A percentile compares a stretch with the other conserved stretches of the same genome.
These are phyloP conservation scores for Pachycephala philippinensis DNA, from an alignment of 2,113 vertebrate species.

Conservation along the genomic window DNA sequence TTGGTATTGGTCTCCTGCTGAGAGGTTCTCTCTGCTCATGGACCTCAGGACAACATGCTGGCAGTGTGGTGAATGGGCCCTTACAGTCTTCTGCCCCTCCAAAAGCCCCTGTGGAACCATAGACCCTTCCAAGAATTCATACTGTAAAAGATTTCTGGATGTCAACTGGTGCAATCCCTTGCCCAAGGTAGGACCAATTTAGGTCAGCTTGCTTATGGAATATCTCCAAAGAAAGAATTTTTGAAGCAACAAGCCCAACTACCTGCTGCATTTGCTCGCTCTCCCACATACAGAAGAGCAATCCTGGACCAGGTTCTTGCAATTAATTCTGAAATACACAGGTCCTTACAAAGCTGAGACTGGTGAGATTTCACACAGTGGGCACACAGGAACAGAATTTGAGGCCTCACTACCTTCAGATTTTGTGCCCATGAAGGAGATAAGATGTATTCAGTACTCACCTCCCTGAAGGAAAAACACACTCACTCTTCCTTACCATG, in stretches of 20 bases:
- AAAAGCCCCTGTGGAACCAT: not conserved
- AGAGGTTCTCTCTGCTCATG: not conserved
- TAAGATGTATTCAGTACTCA: not conserved
- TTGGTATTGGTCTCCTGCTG: not conserved
- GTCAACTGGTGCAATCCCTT: not conserved
- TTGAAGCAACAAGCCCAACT: not conserved
- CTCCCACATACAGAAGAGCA: not conserved
- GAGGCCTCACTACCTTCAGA: not conserved
- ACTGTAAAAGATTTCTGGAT: not conserved
- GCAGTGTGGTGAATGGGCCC: not conserved
- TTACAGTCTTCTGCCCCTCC: not conserved
- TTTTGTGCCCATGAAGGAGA: not conserved
- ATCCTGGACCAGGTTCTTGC: not conserved
- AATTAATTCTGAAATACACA: not conserved
- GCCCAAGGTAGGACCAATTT: not conserved
- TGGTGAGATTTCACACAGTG: not conserved
- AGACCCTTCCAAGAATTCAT: not conserved
- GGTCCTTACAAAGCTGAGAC: not conserved
- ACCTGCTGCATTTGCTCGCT: not conserved
- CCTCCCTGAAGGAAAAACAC: not conserved
- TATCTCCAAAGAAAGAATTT: not conserved
- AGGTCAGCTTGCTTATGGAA: not conserved
- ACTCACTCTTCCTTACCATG: not conserved
- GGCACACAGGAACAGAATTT: not conserved
- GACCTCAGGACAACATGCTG: not conserved